Conservation (phyloP, 64 coral and sea anemone species). For the Orbicella faveolata region DNA sequence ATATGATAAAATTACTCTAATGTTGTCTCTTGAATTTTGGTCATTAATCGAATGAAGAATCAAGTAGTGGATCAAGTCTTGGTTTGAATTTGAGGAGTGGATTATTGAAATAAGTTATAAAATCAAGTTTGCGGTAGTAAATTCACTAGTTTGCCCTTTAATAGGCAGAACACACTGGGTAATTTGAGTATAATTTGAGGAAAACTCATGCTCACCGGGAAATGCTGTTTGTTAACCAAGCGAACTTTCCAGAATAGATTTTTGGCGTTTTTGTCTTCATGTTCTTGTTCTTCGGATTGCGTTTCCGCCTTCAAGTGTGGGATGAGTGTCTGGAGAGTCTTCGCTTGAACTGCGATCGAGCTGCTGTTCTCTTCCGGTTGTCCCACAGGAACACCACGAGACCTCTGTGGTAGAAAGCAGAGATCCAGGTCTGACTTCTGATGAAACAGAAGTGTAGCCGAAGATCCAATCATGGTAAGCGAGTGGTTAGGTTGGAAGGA, state of each 20-base stretch:
- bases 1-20: no score
- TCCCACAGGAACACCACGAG: not conserved
- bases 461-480: conserved; percentile 77
- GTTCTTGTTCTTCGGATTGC: not conserved
- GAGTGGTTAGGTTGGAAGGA: not conserved
- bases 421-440: conserved; percentile 87
- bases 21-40: no score
- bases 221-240: not conserved
- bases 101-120: no score
- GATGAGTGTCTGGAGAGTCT: not conserved
- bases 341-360: not conserved
- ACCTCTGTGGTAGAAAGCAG: conserved; percentile 14
- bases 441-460: conserved; percentile 80
- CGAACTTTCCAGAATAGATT: conserved; percentile 32
- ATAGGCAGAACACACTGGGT: no score
- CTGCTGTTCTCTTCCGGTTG: not conserved
- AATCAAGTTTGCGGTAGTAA: no score
- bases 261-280: not conserved
- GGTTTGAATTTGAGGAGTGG: no score
- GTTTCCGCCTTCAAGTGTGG: conserved; percentile 3
- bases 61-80: no score
- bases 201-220: conserved; percentile 12
- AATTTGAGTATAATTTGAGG: not conserved
- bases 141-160: no score
- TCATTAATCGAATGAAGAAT: no score